Base-by-base conservation (phyloP, 2,113 vertebrate species). In the Nettapus auritus region DNA sequence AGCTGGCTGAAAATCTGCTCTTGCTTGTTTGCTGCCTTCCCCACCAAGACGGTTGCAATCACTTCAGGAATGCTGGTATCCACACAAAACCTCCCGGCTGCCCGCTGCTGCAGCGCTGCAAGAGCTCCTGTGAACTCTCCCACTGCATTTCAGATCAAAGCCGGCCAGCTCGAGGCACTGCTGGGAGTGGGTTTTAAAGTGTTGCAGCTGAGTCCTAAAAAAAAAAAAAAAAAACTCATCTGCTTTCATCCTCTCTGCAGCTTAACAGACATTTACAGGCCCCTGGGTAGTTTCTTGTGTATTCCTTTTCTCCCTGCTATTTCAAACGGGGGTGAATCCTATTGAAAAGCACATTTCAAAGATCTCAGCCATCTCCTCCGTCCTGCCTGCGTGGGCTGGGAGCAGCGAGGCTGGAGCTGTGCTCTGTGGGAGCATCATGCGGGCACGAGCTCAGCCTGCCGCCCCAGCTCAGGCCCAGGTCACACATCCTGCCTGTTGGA, bases 241-340 rank as follows among this genome's bases (percentile, higher is more conserved):
- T 76, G 71, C 79, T 86, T 88, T 94, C 71, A 93, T 81, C 86
- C 75, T 88, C 15, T 0, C 71, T 68, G 75, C 11, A 10, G 67
- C 77, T 68, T 66, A 73, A 64, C 81, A 90, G 62, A 50, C 31
- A 23, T 46, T 60, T 53, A 40, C 25, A 12, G 67, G 63, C 25
- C 40, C 44, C 63, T 16, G 29, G 59, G 84, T 59, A 91, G 55
- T 48, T 92, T 89, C 71, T 74, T 40, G 59, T 4, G 8, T 71
- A 83, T 91, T 95, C 67, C 85, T 60, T 77, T 82, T 73, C 75
- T 70, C 71, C 62, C 63, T 94, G 84, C 55, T 80, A 5, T 31
- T n/a, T 56, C 70, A 70, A 69, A 55, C 25, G 5, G 1, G 50
- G 36, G 25, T 21, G 29, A 82, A 74, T 52, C 44, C 79, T 69